Conservation (phyloP, 2,888 invertebrate species). For the Limnephilus marmoratus region DNA sequence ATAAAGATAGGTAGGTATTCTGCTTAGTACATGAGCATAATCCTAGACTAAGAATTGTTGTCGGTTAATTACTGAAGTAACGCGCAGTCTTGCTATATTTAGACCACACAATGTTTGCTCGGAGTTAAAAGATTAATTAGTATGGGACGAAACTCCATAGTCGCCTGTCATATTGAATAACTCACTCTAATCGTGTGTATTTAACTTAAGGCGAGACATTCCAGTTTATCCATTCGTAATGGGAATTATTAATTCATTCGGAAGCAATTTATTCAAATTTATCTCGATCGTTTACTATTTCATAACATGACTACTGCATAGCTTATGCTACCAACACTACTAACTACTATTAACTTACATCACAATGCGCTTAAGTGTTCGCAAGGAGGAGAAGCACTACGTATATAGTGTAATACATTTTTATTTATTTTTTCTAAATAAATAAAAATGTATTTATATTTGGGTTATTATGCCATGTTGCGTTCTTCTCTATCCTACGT, state of each 20-base stretch:
- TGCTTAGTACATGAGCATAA: too few relatives aligned
- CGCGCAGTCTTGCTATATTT: background rate
- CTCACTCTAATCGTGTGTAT: constrained; percentile 30
- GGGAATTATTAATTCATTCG: constrained; percentile 45
- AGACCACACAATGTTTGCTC: constrained; percentile 9
- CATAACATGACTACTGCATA: constrained; percentile 20
- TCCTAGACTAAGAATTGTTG: too few relatives aligned
- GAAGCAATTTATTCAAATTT: constrained; percentile 45
- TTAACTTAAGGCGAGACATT: constrained; percentile 41
- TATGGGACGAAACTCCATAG: constrained; percentile 15
- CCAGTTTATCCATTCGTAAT: constrained; percentile 41
- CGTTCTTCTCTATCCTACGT: too few relatives aligned
- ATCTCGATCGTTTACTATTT: constrained; percentile 9
- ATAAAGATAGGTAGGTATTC: too few relatives aligned
- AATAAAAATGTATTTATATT: too few relatives aligned
- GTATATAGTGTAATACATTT: too few relatives aligned
- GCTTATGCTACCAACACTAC: background rate
- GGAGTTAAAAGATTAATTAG: constrained; percentile 32
- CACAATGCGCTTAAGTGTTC: background rate
- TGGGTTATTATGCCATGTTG: too few relatives aligned
- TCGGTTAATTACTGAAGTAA: background rate
- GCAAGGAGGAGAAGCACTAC: background rate
- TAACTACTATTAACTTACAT: background rate
- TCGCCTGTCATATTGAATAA: constrained; percentile 46
- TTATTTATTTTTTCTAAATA: too few relatives aligned